Percentiles rank a stretch among this genome's conserved stretches.
Evolutionary conservation across 2,888 invertebrate species (phyloP).

Genomic region (Cepaea hortensis): DNA sequence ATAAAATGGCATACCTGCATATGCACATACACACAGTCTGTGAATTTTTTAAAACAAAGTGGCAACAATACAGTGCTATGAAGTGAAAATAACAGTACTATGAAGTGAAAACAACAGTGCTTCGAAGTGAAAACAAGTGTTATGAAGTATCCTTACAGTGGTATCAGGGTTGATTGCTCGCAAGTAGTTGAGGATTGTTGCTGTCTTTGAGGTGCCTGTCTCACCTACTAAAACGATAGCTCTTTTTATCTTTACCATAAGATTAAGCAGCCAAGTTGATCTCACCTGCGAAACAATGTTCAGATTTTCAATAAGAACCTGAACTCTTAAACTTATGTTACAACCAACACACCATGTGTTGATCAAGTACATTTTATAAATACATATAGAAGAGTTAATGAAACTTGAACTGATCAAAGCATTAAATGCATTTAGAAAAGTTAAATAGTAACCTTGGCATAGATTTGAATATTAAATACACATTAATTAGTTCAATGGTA

Average conservation of each 20-base stretch:
- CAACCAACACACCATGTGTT: no score
- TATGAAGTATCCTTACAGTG: conserved; percentile 77
- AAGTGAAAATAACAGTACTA: no score
- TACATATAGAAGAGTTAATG: neutral
- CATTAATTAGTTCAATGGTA: no score
- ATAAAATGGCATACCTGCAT: no score
- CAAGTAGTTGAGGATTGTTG: conserved; percentile 89
- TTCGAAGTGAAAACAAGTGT: neutral
- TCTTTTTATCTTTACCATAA: conserved; percentile 83
- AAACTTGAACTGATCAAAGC: no score
- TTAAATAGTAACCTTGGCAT: no score
- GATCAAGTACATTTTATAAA: neutral
- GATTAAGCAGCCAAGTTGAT: conserved; percentile 85
- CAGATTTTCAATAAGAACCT: neutral
- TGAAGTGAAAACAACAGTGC: no score
- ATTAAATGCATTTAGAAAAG: no score
- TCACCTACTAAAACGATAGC: conserved; percentile 92
- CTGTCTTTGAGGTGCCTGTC: conserved; percentile 94
- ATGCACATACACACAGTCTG: no score
- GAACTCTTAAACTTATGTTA: neutral
- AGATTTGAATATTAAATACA: no score
- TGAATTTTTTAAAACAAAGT: no score
- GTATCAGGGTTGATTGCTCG: conserved; percentile 81
- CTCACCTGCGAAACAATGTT: conserved; percentile 77
- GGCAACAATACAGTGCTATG: no score